phyloP scores from a whole-genome alignment of 2,113 vertebrate genomes.

The Lophura nycthemera region DNA sequence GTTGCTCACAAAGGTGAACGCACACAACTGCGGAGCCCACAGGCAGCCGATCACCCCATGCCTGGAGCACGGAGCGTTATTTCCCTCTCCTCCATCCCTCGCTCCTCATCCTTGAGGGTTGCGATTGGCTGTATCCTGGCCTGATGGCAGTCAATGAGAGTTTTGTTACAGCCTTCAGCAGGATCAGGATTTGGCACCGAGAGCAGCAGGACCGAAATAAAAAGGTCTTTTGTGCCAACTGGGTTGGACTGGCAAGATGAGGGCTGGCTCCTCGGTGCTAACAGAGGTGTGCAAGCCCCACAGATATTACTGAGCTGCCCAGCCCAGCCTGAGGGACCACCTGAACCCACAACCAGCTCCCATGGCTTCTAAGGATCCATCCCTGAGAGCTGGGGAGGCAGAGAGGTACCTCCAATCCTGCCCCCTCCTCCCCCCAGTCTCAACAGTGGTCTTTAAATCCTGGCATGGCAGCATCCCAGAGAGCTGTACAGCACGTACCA shows the following conservation, averaged over 20 bases:
- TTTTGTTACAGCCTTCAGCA: conserved; percentile 39
- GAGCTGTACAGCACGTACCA: conserved; percentile 1
- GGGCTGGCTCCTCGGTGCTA: background rate
- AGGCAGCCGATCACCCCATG: background rate
- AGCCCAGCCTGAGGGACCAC: background rate
- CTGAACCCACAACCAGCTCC: background rate
- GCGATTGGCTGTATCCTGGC: background rate
- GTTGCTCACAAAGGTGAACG: background rate
- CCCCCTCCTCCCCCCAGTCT: background rate
- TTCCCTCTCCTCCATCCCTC: conserved; percentile 33
- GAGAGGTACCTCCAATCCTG: background rate
- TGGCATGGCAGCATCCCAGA: background rate
- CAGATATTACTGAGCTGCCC: background rate
- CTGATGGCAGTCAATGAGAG: background rate
- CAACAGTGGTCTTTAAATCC: background rate
- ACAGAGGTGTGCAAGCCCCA: background rate
- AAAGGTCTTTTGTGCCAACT: conserved; percentile 52
- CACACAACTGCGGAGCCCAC: background rate
- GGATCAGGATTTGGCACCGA: conserved; percentile 23
- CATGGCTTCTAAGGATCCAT: background rate
- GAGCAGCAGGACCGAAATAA: conserved; percentile 34
- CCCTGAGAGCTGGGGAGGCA: background rate
- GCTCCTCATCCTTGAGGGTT: background rate
- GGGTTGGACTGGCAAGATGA: conserved; percentile 18
- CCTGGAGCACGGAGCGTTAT: background rate